phyloP scores from a whole-genome alignment of 30 jellyfish, hydroid and myxozoan genomes.

The Hydractinia echinata region DNA sequence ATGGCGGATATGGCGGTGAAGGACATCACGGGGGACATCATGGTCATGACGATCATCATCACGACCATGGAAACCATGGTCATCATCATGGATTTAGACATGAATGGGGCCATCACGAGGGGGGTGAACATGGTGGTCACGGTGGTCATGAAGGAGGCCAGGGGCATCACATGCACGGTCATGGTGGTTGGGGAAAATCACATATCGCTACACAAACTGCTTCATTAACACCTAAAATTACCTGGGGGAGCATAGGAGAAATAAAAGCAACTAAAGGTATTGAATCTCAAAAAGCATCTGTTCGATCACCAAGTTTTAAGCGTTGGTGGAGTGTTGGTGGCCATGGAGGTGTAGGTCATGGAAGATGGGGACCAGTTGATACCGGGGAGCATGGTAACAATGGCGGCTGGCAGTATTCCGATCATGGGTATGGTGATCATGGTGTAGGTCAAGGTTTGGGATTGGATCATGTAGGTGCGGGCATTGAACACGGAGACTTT shows the following conservation, averaged over 20 bases:
- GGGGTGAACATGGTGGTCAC: constrained; percentile 91
- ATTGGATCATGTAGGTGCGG: constrained; percentile 16
- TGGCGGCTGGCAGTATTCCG: too few relatives aligned
- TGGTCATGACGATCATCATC: constrained; percentile 64
- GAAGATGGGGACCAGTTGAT: constrained; percentile 21
- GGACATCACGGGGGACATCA: constrained; percentile 16
- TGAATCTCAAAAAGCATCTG: neutral
- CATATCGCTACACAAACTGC: neutral
- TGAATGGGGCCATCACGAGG: constrained; percentile 95
- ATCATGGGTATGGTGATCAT: constrained; percentile 13
- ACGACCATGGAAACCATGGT: constrained; percentile 96
- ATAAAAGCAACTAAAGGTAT: neutral
- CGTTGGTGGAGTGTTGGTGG: constrained; percentile 23
- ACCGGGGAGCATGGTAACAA: neutral
- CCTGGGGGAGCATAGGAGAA: constrained; percentile 13
- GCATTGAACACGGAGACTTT: constrained; percentile 44
- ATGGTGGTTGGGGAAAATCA: constrained; percentile 11
- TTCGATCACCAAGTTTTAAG: constrained; percentile 11
- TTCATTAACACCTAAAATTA: constrained; percentile 1
- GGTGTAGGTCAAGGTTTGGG: constrained; percentile 33
- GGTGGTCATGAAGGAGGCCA: constrained; percentile 64
- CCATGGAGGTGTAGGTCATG: constrained; percentile 27
- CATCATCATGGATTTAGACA: constrained; percentile 98
- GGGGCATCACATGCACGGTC: constrained; percentile 45
- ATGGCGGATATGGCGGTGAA: constrained; percentile 27